Conservation (phyloP, 2,888 invertebrate genomes). For the Tiphia femorata region DNA sequence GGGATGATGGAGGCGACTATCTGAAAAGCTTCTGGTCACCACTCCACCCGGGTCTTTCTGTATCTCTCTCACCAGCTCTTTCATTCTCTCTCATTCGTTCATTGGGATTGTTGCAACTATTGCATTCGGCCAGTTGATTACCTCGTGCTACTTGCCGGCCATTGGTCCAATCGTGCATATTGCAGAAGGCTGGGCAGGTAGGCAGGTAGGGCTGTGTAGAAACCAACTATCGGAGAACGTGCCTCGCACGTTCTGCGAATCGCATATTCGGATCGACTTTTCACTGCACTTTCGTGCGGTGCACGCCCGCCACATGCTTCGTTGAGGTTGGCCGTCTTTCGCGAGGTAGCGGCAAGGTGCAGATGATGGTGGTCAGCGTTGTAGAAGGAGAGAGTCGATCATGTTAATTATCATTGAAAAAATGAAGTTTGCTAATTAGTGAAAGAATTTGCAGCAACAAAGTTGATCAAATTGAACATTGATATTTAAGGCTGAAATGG, state of each 20-base stretch:
- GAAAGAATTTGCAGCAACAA: too few species aligned
- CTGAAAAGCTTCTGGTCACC: background rate
- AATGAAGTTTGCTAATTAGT: too few species aligned
- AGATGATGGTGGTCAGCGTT: too few species aligned
- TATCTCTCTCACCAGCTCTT: background rate
- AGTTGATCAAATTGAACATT: too few species aligned
- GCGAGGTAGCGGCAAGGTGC: too few species aligned
- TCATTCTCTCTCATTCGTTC: background rate
- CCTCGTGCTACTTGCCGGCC: conserved; percentile 67
- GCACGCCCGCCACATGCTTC: too few species aligned
- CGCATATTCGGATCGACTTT: conserved; percentile 9
- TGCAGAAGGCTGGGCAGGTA: too few species aligned
- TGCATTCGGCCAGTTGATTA: conserved; percentile 63
- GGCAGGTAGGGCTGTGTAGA: conserved; percentile 15
- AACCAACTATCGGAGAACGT: conserved; percentile 29
- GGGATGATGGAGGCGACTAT: background rate
- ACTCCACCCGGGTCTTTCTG: background rate
- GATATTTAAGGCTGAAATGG: too few species aligned
- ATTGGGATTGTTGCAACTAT: conserved; percentile 51
- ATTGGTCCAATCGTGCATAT: conserved; percentile 58
- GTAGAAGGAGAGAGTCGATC: too few species aligned
- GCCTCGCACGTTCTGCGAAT: conserved; percentile 2
- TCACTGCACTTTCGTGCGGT: too few species aligned
- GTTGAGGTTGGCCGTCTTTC: too few species aligned
- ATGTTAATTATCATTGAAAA: too few species aligned